Evolutionary conservation across 2,888 invertebrate species (phyloP).

Genomic region (Schizaphis graminum): DNA sequence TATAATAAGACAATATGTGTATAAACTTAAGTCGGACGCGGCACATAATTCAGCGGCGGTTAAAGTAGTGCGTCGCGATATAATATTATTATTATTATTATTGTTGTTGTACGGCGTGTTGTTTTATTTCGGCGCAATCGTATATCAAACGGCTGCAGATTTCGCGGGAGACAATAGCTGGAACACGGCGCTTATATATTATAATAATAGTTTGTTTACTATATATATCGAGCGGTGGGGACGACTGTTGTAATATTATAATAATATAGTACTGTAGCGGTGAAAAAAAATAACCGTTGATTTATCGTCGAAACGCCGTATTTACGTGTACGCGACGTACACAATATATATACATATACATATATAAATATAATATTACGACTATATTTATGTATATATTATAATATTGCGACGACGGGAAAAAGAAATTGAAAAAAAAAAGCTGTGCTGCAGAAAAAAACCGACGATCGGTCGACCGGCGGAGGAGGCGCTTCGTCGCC

Average conservation of each 20-base stretch:
- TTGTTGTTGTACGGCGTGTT: neutral
- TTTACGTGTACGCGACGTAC: constrained; percentile 27
- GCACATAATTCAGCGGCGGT: neutral
- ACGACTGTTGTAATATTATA: neutral
- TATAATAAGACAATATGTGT: neutral
- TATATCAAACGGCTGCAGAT: constrained; percentile 38
- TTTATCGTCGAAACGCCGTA: constrained; percentile 49
- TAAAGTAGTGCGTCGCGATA: neutral
- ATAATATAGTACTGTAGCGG: neutral
- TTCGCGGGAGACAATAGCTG: constrained; percentile 37
- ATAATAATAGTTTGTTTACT: neutral
- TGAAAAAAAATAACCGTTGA: constrained; percentile 34
- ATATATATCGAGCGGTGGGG: neutral
- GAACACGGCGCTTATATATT: neutral
- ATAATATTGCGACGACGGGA: neutral
- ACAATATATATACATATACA: neutral
- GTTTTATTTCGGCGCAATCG: constrained; percentile 35
- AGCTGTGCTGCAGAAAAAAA: neutral
- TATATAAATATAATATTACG: constrained; percentile 3
- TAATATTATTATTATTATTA: neutral
- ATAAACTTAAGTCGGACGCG: neutral
- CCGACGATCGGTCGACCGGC: neutral
- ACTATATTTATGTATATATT: neutral
- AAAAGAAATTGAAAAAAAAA: neutral
- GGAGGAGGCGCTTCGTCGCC: neutral